Conservation (phyloP, 2,113 vertebrate species). For the Varanus salvator region DNA sequence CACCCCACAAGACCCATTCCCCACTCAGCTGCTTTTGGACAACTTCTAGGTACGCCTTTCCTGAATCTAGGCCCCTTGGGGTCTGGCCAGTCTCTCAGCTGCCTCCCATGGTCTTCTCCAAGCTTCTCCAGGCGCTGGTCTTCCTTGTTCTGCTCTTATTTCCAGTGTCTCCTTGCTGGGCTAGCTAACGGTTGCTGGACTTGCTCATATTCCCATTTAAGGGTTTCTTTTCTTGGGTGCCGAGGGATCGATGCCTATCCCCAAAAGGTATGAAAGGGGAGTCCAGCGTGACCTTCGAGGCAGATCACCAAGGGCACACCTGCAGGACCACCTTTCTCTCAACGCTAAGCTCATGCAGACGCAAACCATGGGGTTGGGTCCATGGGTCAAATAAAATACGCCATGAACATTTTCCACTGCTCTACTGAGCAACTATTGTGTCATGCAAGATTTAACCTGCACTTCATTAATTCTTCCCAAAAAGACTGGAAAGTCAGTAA, state of each 20-base stretch:
- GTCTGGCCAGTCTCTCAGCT: neutral
- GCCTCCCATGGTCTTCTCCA: neutral
- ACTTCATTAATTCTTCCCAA: conserved; percentile 23
- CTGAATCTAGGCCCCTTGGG: neutral
- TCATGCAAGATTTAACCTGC: neutral
- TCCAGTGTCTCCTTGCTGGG: neutral
- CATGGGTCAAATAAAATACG: neutral
- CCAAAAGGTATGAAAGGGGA: neutral
- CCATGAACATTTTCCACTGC: neutral
- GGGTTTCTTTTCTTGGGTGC: too few relatives aligned
- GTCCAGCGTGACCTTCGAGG: neutral
- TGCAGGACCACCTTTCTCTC: neutral
- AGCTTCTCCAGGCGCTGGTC: neutral
- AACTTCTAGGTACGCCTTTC: neutral
- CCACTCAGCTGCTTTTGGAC: neutral
- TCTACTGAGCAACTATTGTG: neutral
- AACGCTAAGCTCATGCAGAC: neutral
- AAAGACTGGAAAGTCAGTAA: neutral
- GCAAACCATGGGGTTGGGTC: neutral
- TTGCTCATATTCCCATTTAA: neutral
- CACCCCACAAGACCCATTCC: too few relatives aligned
- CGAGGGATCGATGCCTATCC: too few relatives aligned
- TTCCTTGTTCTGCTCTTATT: neutral
- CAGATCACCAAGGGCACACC: neutral
- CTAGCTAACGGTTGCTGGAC: neutral